Conservation (phyloP, 2,113 vertebrate species). For the Mesembrinibis cayennensis region DNA sequence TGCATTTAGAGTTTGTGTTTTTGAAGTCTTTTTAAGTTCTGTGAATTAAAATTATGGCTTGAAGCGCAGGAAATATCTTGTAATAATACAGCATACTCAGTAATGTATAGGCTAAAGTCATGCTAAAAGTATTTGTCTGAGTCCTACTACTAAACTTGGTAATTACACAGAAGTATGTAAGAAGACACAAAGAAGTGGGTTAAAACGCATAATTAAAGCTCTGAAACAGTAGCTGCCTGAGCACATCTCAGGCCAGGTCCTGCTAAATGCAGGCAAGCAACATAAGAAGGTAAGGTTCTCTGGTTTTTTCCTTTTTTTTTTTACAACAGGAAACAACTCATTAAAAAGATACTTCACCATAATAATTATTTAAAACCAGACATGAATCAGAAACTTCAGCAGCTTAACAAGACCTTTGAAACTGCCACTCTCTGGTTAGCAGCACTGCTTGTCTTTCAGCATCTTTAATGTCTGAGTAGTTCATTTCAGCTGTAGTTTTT, state of each 20-base stretch:
- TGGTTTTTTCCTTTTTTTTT: background rate
- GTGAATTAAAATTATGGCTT: slow-evolving; percentile 58
- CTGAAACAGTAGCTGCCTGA: slow-evolving; percentile 64
- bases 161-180: slow-evolving; percentile 75
- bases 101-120: slow-evolving; percentile 72
- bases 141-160: slow-evolving; percentile 67
- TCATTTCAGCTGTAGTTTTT: background rate
- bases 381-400: slow-evolving; percentile 45
- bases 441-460: background rate
- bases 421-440: slow-evolving; percentile 3
- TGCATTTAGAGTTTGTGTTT: slow-evolving; percentile 14
- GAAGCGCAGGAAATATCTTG: slow-evolving; percentile 68
- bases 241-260: slow-evolving; percentile 61
- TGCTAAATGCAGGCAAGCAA: slow-evolving; percentile 47
- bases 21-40: slow-evolving; percentile 59
- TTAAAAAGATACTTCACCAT: slow-evolving; percentile 59
- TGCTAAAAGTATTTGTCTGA: slow-evolving; percentile 72
- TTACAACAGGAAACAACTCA: slow-evolving; percentile 57
- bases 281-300: background rate
- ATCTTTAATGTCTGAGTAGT: background rate
- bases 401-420: slow-evolving; percentile 42
- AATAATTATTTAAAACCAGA: slow-evolving; percentile 60
- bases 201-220: slow-evolving; percentile 79
- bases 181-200: slow-evolving; percentile 71
- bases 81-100: slow-evolving; percentile 57